Evolutionary conservation across 2,888 invertebrate species (phyloP), one percentile per base, ranked within the genome.

Genomic region (Strigamia crassipes): DNA sequence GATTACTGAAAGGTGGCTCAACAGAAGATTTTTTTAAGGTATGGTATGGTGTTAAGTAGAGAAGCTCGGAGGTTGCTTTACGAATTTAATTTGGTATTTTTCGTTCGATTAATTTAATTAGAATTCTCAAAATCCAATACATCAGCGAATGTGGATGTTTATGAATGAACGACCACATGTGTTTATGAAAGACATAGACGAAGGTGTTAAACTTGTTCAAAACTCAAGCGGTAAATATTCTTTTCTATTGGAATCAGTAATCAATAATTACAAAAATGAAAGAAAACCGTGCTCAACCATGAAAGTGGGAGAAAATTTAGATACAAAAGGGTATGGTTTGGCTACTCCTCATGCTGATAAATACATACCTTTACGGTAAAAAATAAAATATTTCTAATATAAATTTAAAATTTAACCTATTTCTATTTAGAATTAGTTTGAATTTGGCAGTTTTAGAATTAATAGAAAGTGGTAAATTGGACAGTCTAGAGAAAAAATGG

Each of bases 281-380:
- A 89, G 95, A 81, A 93, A 94, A 86, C 97, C 98, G 0, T 98
- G 97, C 88, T 96, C 97, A 87, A 97, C 97, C 85, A 93, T 97
- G 92, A 95, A 96, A 89, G 96, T 98, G 12, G 95, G 96, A 0
- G 90, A 93, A 80, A 94, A 95, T 89, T 89, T 96, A 84, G 92
- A 94, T 87, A 91, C 93, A 42, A 96, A 96, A 88, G 96, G 97
- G 84, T 99, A 97, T 87, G 99, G 97, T 21, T 93, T 99, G 41
- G 98, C 96, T 78, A 97, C 97, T 79, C 94, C 96, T 0, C 5
- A 13, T 80, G 84, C 27, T 84, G 84, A 84, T 83, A 80, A 73
- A 79, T 27, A 46, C 42, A 15, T 38, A 1, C 6, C 13, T 23
- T 46, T 27, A 38, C 21, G 23, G 42, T 38, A 79, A 46, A 38